phyloP scores from a whole-genome alignment of 2,797 vertebrate genomes.

The Malurus splendens region DNA sequence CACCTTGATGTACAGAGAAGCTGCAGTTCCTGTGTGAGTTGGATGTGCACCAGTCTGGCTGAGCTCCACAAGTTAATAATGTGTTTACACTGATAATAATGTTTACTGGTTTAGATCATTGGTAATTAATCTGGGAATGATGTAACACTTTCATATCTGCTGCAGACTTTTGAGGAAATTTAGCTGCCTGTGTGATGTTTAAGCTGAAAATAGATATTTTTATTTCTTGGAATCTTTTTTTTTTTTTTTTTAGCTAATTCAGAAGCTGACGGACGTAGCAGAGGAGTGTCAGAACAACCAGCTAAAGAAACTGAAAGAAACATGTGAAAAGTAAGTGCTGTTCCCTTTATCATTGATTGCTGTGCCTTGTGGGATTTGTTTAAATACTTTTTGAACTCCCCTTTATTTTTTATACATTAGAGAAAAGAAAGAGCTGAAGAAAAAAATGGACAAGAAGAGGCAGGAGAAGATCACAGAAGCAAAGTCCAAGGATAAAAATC shows the following conservation, averaged over 20 bases:
- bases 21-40: not conserved
- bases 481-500: constrained; percentile 91
- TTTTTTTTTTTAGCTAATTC: constrained; percentile 84
- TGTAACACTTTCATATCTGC: not conserved
- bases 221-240: not conserved
- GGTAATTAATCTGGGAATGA: not conserved
- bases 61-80: not conserved
- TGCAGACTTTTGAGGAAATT: not conserved
- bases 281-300: constrained; percentile 93
- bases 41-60: not conserved
- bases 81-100: not conserved
- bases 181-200: not conserved
- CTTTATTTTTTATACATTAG: constrained; percentile 64
- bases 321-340: constrained; percentile 88
- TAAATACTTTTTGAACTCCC: not conserved
- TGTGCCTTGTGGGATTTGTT: not conserved
- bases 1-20: not conserved
- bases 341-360: not conserved
- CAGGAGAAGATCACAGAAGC: constrained; percentile 96
- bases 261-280: constrained; percentile 89
- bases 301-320: constrained; percentile 91
- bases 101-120: not conserved
- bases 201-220: not conserved
- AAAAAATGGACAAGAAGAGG: constrained; percentile 97
- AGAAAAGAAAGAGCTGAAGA: constrained; percentile 97